Percentiles rank a stretch among this genome's conserved stretches.
Evolutionary conservation across 2,113 vertebrate genomes (phyloP).

Genomic region (Sitta europaea): DNA sequence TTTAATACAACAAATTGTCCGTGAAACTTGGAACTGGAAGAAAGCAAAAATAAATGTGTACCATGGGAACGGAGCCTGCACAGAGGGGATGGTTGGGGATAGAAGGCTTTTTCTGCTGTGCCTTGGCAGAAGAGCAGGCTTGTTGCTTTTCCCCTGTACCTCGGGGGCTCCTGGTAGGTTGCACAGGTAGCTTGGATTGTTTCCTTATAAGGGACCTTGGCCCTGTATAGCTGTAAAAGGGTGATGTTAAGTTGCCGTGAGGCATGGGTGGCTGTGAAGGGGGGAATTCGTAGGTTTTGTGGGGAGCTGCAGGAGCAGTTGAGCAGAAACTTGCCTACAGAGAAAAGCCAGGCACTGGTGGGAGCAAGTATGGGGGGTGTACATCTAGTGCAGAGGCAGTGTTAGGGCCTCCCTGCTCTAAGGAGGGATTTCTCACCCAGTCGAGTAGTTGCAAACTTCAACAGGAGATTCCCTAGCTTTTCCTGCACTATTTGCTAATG

Average conservation of each 20-base stretch:
- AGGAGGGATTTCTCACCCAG: neutral
- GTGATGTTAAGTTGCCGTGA: rapidly evolving
- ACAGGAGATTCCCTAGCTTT: neutral
- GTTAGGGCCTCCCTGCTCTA: neutral
- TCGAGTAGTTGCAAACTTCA: rapidly evolving
- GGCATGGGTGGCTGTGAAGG: neutral
- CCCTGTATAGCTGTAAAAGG: neutral
- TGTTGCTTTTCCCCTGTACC: neutral
- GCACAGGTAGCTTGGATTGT: neutral
- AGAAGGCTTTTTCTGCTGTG: neutral
- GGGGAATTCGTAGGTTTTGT: neutral
- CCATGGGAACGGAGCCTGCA: rapidly evolving
- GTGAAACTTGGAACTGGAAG: neutral
- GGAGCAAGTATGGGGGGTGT: neutral
- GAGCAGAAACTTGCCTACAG: neutral
- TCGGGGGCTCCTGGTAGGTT: neutral
- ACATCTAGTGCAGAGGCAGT: neutral
- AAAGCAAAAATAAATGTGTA: neutral
- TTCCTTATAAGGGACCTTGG: neutral
- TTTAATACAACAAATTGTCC: neutral
- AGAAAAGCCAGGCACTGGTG: neutral
- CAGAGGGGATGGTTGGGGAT: neutral
- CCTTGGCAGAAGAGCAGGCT: neutral
- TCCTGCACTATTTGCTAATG: rapidly evolving
- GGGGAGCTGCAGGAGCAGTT: neutral